A percentile compares a stretch with the other conserved stretches of the same genome.
Conservation (phyloP, 1,140 invertebrate genomes). For the Phocides pigmalion region DNA sequence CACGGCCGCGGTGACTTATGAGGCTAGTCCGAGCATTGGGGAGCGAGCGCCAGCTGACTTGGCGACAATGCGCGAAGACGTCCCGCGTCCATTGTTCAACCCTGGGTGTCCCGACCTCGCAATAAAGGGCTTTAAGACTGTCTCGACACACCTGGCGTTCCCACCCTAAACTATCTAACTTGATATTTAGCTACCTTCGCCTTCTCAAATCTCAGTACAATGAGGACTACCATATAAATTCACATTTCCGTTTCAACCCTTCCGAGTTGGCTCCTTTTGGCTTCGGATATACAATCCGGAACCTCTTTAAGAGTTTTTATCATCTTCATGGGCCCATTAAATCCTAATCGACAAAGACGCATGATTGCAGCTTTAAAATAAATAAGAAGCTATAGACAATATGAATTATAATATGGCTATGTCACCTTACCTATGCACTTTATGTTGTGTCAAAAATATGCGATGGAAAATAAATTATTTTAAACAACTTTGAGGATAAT, state of each 20-base stretch:
- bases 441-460: too few relatives aligned
- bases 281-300: slow-evolving; percentile 7
- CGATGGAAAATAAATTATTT: too few relatives aligned
- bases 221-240: slow-evolving; percentile 29
- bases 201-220: slow-evolving; percentile 44
- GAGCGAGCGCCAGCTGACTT: slow-evolving; percentile 73
- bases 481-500: too few relatives aligned
- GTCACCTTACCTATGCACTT: too few relatives aligned
- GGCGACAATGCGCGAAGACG: slow-evolving; percentile 77
- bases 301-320: too few relatives aligned
- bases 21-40: slow-evolving; percentile 47
- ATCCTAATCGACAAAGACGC: too few relatives aligned
- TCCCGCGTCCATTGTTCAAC: slow-evolving; percentile 72
- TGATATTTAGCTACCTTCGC: slow-evolving; percentile 44
- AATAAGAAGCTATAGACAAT: too few relatives aligned
- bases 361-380: too few relatives aligned
- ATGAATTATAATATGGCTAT: too few relatives aligned
- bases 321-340: too few relatives aligned
- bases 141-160: slow-evolving; percentile 72
- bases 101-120: slow-evolving; percentile 46
- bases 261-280: slow-evolving; percentile 40
- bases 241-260: slow-evolving; percentile 49
- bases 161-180: slow-evolving; percentile 65
- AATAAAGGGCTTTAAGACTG: slow-evolving; percentile 63
- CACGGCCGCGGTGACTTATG: slow-evolving; percentile 61